These are phyloP conservation scores for Dolichallabes microphthalmus DNA, from an alignment of 2,113 vertebrate species.

Conservation along the genomic window DNA sequence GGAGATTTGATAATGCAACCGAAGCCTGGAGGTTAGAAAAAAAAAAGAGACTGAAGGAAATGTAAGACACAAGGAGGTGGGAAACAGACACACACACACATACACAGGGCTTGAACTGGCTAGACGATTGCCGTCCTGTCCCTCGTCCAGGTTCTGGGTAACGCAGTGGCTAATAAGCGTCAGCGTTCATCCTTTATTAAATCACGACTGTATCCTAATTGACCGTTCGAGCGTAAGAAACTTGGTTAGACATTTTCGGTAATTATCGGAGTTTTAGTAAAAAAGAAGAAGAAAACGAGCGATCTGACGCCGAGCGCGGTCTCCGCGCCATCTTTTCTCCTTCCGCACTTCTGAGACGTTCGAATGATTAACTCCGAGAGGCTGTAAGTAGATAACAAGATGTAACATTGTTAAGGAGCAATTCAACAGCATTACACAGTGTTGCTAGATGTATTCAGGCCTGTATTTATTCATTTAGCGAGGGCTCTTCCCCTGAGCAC, in stretches of 20 bases:
- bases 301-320: background rate
- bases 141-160: slow-evolving; percentile 27
- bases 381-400: slow-evolving; percentile 2
- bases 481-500: slow-evolving; percentile 2
- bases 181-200: slow-evolving; percentile 46
- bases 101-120: slow-evolving; percentile 16
- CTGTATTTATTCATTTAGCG: slow-evolving; percentile 13
- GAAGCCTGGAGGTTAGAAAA: slow-evolving; percentile 34
- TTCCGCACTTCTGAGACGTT: background rate
- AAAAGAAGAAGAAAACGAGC: background rate
- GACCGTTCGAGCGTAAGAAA: slow-evolving; percentile 48
- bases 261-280: slow-evolving; percentile 47
- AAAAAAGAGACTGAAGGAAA: slow-evolving; percentile 20
- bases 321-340: background rate
- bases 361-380: slow-evolving; percentile 3
- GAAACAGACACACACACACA: background rate
- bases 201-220: slow-evolving; percentile 52
- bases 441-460: slow-evolving; percentile 5
- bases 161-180: slow-evolving; percentile 49
- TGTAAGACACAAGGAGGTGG: slow-evolving; percentile 2
- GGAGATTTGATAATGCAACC: slow-evolving; percentile 38
- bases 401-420: background rate
- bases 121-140: slow-evolving; percentile 24
- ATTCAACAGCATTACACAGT: background rate
- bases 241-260: slow-evolving; percentile 47